Evolutionary conservation across 2,113 vertebrate genomes (phyloP).

Genomic region (Siniperca chuatsi): DNA sequence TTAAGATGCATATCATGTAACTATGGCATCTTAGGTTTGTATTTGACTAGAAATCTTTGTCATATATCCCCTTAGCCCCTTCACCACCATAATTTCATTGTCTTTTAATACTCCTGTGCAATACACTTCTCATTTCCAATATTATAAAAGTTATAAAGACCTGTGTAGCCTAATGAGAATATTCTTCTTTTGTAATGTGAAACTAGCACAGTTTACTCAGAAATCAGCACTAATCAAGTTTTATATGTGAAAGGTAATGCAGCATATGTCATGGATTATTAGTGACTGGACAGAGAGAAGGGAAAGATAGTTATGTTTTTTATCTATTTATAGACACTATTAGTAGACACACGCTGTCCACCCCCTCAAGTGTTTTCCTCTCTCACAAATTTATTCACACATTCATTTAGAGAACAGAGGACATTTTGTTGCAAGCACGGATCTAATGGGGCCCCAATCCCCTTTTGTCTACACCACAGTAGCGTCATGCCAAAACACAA

Average conservation of each 20-base stretch:
- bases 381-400: conserved; percentile 61
- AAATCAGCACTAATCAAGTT: not conserved
- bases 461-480: conserved; percentile 61
- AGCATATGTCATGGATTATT: not conserved
- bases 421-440: conserved; percentile 61
- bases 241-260: not conserved
- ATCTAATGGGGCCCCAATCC: conserved; percentile 62
- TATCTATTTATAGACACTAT: conserved; percentile 74
- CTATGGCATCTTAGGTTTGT: not conserved
- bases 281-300: not conserved
- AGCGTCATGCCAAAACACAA: conserved; percentile 53
- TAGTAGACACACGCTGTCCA: conserved; percentile 55
- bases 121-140: too few species aligned
- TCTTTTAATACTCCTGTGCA: too few species aligned
- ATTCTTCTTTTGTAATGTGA: not conserved
- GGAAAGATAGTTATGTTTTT: conserved; percentile 26
- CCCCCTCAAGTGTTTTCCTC: conserved; percentile 48
- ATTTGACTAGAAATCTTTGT: not conserved
- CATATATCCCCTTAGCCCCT: not conserved
- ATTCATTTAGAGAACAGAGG: conserved; percentile 68
- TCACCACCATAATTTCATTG: not conserved
- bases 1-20: not conserved
- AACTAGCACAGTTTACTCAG: not conserved
- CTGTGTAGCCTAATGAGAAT: not conserved
- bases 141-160: not conserved